Conservation (phyloP, 1,140 invertebrate species). For the Sinella curviseta region DNA sequence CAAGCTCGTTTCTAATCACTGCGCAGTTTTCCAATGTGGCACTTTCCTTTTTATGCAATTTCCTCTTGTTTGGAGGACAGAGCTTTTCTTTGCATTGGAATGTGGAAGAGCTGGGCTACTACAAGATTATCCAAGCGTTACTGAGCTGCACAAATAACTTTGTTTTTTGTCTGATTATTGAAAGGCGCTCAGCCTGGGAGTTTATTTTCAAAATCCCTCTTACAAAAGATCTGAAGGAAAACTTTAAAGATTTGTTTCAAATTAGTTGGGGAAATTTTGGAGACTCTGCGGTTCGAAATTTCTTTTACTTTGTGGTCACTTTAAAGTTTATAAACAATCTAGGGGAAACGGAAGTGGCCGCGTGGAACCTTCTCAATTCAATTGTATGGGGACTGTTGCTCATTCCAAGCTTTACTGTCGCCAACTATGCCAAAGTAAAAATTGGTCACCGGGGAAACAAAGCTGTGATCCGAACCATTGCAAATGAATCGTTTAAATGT, state of each 20-base stretch:
- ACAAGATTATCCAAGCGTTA: conserved; percentile 37
- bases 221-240: background rate
- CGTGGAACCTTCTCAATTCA: conserved; percentile 42
- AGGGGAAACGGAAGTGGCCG: conserved; percentile 35
- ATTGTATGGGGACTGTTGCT: conserved; percentile 42
- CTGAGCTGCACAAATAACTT: conserved; percentile 29
- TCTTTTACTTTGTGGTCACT: conserved; percentile 46
- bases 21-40: conserved; percentile 32
- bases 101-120: conserved; percentile 36
- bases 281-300: conserved; percentile 41
- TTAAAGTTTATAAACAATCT: conserved; percentile 43
- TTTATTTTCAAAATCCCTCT: conserved; percentile 34
- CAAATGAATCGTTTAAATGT: conserved; percentile 10
- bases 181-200: conserved; percentile 20
- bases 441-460: conserved; percentile 31
- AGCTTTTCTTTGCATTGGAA: conserved; percentile 35
- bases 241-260: conserved; percentile 29
- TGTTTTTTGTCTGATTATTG: conserved; percentile 36
- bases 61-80: conserved; percentile 37
- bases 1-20: conserved; percentile 28
- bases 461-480: conserved; percentile 19
- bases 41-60: conserved; percentile 30
- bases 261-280: conserved; percentile 45
- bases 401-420: conserved; percentile 31
- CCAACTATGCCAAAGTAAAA: conserved; percentile 41